phyloP scores from a whole-genome alignment of 2,888 invertebrate species.

The Tenodera sinensis region DNA sequence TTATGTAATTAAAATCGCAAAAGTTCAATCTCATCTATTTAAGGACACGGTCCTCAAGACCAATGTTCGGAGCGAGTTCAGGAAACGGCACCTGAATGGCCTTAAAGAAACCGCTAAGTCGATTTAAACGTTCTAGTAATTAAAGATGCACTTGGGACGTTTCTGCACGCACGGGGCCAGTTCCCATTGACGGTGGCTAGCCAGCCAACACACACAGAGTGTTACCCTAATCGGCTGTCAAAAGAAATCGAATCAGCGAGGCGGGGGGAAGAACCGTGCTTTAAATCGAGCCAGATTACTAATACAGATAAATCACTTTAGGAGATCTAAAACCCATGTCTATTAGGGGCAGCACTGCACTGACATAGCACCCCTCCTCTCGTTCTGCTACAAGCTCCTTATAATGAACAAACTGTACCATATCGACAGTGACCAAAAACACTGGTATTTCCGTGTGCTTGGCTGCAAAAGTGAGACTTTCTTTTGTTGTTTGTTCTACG shows the following conservation, averaged over 20 bases:
- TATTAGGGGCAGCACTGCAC: neutral
- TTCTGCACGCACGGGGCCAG: neutral
- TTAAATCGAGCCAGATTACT: constrained; percentile 3
- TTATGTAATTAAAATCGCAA: no score
- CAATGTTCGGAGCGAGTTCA: neutral
- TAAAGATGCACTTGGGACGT: neutral
- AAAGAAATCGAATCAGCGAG: constrained; percentile 13
- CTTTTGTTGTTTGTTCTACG: no score
- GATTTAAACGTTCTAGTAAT: neutral
- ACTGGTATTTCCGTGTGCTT: neutral
- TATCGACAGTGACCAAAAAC: neutral
- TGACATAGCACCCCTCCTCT: neutral
- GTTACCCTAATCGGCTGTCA: constrained; percentile 13
- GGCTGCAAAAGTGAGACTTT: no score
- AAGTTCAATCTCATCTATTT: no score
- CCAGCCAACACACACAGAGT: neutral
- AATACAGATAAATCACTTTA: neutral
- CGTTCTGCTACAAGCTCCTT: neutral
- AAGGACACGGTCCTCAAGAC: no score
- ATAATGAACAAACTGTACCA: neutral
- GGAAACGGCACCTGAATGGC: neutral
- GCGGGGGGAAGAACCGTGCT: neutral
- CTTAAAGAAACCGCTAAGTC: neutral
- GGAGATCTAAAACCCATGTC: neutral
- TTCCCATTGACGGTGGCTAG: neutral